A percentile compares a stretch with the other conserved stretches of the same genome.
phyloP scores from a whole-genome alignment of 2,888 invertebrate species.

The Idaea dimidiata region DNA sequence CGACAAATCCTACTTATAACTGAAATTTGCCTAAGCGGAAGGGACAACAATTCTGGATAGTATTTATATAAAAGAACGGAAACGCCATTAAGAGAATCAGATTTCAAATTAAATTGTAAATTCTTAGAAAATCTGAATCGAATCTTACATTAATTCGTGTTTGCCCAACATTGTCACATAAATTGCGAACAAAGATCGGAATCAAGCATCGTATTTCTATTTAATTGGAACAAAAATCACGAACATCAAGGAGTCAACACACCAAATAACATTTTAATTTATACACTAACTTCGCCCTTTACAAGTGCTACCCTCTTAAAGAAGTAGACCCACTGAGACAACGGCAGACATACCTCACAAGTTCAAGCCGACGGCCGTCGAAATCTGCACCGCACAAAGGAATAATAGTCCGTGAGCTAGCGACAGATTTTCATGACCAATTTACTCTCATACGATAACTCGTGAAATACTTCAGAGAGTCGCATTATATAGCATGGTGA shows the following conservation, averaged over 20 bases:
- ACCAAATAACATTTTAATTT: neutral
- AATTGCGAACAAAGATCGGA: neutral
- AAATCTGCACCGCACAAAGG: too few species aligned
- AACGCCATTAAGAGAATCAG: neutral
- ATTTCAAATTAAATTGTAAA: neutral
- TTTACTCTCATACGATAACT: too few species aligned
- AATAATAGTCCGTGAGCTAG: too few species aligned
- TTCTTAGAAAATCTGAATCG: neutral
- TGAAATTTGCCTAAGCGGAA: neutral
- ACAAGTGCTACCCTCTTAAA: too few species aligned
- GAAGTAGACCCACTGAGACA: too few species aligned
- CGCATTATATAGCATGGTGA: too few species aligned
- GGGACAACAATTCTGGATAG: neutral
- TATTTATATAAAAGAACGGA: neutral
- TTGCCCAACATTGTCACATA: neutral
- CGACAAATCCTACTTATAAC: neutral
- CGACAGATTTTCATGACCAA: too few species aligned
- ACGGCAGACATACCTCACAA: too few species aligned
- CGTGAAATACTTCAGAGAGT: too few species aligned
- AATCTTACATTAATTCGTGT: neutral
- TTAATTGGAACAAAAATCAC: neutral
- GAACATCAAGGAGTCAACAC: neutral
- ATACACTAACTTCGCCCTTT: neutral
- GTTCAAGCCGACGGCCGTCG: too few species aligned
- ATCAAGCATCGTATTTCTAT: neutral